Conservation (phyloP, 1,140 invertebrate genomes). For the Adelges cooleyi region DNA sequence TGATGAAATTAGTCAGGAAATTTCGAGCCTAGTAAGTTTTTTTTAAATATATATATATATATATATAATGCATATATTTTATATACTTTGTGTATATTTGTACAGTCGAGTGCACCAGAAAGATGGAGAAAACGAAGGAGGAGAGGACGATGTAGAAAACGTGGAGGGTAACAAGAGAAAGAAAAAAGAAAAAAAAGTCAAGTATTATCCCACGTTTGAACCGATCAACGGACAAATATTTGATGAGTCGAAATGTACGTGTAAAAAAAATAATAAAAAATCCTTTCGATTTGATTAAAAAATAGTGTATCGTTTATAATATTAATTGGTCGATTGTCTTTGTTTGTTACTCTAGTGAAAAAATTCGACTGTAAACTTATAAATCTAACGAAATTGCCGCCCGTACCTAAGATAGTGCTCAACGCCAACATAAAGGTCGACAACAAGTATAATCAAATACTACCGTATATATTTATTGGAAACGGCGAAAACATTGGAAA, state of each 20-base stretch:
- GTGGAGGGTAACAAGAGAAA: background rate
- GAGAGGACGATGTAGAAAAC: background rate
- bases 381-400: conserved; percentile 1
- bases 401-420: conserved; percentile 1
- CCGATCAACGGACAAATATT: background rate
- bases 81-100: background rate
- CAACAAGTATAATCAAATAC: conserved; percentile 1
- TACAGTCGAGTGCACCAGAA: conserved; percentile 4
- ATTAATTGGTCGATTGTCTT: background rate
- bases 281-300: too few species aligned
- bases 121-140: background rate
- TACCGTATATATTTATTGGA: conserved; percentile 11
- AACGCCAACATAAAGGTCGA: conserved; percentile 17
- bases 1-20: conserved; percentile 39
- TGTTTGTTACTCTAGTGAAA: background rate
- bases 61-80: background rate
- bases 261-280: too few species aligned
- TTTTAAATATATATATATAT: background rate
- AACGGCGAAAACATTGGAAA: conserved; percentile 23
- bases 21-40: conserved; percentile 25
- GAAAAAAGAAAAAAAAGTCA: background rate
- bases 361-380: background rate
- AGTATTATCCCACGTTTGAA: conserved; percentile 14
- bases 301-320: too few species aligned
- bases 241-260: too few species aligned